Base-by-base conservation (phyloP, 2,113 vertebrate genomes). In the Sigmodon hispidus region DNA sequence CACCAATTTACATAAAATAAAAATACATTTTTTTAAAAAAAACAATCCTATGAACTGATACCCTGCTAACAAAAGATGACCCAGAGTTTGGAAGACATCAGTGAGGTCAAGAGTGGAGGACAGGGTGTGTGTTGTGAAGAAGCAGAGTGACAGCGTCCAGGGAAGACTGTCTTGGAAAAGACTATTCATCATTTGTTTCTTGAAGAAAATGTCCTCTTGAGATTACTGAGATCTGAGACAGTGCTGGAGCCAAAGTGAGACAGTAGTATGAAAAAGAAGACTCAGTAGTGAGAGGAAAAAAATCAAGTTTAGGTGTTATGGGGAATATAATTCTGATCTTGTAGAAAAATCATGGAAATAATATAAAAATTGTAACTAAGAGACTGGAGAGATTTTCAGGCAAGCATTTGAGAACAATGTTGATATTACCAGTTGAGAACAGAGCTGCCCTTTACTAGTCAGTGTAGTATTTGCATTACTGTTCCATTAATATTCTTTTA, bases 401-500 rank as follows among this genome's bases (percentile, higher is more conserved):
- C 9, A 89, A 40, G 19, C 55, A 83, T 80, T 92, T 89, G 59
- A 93, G 57, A 89, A 87, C 93, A 85, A 43, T 43, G 34, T 34
- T 76, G 87, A 55, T 63, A 76, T 57, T 89, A 22, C 48, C 61
- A 75, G 59, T 22, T 84, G 17, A 63, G 43, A 85, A 43, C 24
- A 84, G 61, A 88, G 76, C 16, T 96, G 76, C 9, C 34, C 94
- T 81, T 93, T 91, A 95, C 59, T 61, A 95, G 89, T 48, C 31
- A 17, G 57, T 83, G 31, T 75, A 69, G 80, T 72, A 50, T 93
- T 94, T 91, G 40, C 45, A 87, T 93, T 61, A 72, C 69, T 93
- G 83, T 48, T 85, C 40, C 45, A 93, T 50, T 92, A 76, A 52
- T 36, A 22, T 57, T 94, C 31, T 91, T 90, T 96, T 80, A 55